Percentiles rank a stretch among this genome's conserved stretches.
Conservation (phyloP, 2,113 vertebrate species). For the Anhinga anhinga region DNA sequence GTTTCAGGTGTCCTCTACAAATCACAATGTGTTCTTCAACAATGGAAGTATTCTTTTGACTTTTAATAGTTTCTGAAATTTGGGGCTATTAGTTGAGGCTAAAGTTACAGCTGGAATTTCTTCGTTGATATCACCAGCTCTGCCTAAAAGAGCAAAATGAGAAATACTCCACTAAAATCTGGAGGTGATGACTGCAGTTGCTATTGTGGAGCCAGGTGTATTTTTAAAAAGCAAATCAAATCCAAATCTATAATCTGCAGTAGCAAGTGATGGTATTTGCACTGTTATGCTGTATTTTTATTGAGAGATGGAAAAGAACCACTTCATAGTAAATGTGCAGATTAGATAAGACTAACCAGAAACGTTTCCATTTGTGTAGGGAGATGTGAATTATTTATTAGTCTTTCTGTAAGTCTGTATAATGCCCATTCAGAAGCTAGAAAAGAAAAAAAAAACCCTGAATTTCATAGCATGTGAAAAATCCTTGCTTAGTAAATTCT, state of each 20-base stretch:
- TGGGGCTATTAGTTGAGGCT: neutral
- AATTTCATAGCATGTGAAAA: neutral
- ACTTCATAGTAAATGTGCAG: neutral
- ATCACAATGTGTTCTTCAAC: neutral
- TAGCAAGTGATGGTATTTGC: neutral
- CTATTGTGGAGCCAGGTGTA: neutral
- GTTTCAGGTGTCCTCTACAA: neutral
- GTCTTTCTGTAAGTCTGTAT: neutral
- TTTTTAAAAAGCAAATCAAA: neutral
- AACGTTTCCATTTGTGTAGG: neutral
- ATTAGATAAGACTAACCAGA: neutral
- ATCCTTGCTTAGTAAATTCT: neutral
- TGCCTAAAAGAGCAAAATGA: neutral
- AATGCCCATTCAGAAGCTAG: neutral
- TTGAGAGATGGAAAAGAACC: neutral
- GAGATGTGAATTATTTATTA: neutral
- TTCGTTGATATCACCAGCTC: neutral
- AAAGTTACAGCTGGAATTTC: neutral
- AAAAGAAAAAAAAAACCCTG: neutral
- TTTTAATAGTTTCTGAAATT: neutral
- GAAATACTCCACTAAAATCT: neutral
- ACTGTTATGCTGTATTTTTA: neutral
- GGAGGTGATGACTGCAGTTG: neutral
- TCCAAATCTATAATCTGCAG: neutral
- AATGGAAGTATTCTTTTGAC: neutral